These are phyloP conservation scores for Muricea muricata DNA, from an alignment of 92 coral and sea anemone genomes.

Conservation along the genomic window DNA sequence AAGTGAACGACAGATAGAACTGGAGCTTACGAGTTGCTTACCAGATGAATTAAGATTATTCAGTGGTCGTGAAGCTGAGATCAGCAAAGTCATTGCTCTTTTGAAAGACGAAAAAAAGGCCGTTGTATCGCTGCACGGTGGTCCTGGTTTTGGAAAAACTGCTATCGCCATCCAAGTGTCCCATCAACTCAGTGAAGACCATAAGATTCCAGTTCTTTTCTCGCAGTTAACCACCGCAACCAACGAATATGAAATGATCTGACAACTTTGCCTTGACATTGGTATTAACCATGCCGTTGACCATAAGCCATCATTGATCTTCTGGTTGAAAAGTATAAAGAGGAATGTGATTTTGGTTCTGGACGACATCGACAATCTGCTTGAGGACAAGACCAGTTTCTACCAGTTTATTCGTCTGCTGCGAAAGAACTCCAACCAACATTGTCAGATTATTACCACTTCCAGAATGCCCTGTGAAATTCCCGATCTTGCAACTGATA, in stretches of 20 bases:
- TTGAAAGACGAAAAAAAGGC: not conserved
- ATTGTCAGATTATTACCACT: constrained; percentile 8
- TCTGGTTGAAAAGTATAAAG: not conserved
- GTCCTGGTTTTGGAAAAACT: no score
- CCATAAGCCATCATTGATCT: not conserved
- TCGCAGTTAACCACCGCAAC: not conserved
- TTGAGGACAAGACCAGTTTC: not conserved
- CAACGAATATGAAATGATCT: not conserved
- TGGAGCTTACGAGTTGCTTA: not conserved
- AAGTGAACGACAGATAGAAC: no score
- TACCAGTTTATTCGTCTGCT: not conserved
- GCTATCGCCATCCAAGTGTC: constrained; percentile 9
- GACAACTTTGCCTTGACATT: constrained; percentile 1
- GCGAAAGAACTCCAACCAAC: constrained; percentile 7
- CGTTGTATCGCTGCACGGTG: not conserved
- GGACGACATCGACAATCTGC: constrained; percentile 25
- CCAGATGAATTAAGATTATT: constrained; percentile 1
- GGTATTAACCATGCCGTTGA: not conserved
- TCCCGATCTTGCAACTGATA: not conserved
- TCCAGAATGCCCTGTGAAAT: not conserved
- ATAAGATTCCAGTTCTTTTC: not conserved
- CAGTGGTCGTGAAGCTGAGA: constrained; percentile 1
- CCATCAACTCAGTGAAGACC: no score
- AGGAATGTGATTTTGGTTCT: not conserved
- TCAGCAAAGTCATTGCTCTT: not conserved